phyloP scores from a whole-genome alignment of 2,797 vertebrate species.

The Nannoperca australis region DNA sequence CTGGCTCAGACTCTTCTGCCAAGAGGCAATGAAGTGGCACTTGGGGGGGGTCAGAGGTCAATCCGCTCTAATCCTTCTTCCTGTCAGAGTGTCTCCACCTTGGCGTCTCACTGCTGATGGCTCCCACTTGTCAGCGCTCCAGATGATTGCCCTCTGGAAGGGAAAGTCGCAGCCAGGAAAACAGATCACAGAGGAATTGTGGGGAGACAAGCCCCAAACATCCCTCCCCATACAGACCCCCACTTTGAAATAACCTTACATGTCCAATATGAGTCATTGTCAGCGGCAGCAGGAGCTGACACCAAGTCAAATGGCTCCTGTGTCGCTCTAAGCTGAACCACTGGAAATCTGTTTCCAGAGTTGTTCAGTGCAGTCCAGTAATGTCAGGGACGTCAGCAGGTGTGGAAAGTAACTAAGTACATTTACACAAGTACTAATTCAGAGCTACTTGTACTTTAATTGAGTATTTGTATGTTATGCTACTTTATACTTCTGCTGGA shows the following conservation, averaged over 20 bases:
- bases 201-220: slow-evolving; percentile 59
- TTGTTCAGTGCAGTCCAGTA: slow-evolving; percentile 23
- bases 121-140: slow-evolving; percentile 84
- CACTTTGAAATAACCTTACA: slow-evolving; percentile 66
- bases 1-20: slow-evolving; percentile 65
- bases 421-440: background rate
- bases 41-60: slow-evolving; percentile 82
- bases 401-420: background rate
- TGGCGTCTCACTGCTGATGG: slow-evolving; percentile 85
- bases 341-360: slow-evolving; percentile 19
- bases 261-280: slow-evolving; percentile 71
- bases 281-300: slow-evolving; percentile 60
- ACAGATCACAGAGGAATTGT: slow-evolving; percentile 70
- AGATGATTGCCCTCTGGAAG: slow-evolving; percentile 82
- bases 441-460: background rate
- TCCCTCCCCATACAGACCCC: slow-evolving; percentile 42
- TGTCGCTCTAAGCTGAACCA: slow-evolving; percentile 36
- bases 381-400: slow-evolving; percentile 8
- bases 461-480: background rate
- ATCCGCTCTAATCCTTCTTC: slow-evolving; percentile 88
- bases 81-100: slow-evolving; percentile 85
- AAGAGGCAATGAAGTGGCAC: slow-evolving; percentile 83
- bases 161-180: slow-evolving; percentile 78
- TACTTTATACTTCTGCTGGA: background rate
- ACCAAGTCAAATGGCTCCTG: slow-evolving; percentile 51